Evolutionary conservation across 1,140 invertebrate genomes (phyloP), one percentile per base, ranked within the genome.

Genomic region (Wasmannia auropunctata): DNA sequence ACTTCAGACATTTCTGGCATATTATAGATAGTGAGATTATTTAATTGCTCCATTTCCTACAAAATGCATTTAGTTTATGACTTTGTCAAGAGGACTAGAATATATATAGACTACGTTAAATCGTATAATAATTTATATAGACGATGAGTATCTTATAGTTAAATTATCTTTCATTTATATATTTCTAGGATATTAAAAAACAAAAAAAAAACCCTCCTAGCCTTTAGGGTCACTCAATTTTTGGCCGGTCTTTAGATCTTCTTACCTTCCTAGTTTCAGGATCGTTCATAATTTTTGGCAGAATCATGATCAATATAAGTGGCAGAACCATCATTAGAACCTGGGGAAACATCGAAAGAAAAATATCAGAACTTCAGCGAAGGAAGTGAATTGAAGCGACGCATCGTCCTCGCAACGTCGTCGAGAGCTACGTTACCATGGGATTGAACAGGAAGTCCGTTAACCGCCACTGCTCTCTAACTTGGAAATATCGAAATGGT

Each of bases 201-300:
- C n/a, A n/a, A n/a, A n/a, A n/a, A n/a, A 79, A n/a, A 67, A 22
- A 97, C 97, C 95, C 96, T 98, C 96, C 96, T 98, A 1, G 98
- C 98, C 22, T 95, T 99, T 98, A 62, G 98, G 98, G 95, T 99
- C 98, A 94, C 98, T 99, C 97, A 96, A 99, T 97, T 95, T 99
- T 99, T 14, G 99, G 99, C 89, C 22, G 63, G 37, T 67, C 63
- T 67, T 67, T 67, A 70, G 25, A 49, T 86, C 60, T 25, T 63
- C 76, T 60, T 56, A 97, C 97, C 95, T 96, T 98, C 96, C 96
- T 98, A 1, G 98, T 98, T 95, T 99, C 98, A 62, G 98, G 98
- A 95, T 99, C 98, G 93, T 98, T 99, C 97, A 99, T 98, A 96
- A 99, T 97, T 95, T 99, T 99, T 11, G 99, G 99, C 89, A 99